Base-by-base conservation (phyloP, 2,113 vertebrate species). In the Periophthalmus modestus region DNA sequence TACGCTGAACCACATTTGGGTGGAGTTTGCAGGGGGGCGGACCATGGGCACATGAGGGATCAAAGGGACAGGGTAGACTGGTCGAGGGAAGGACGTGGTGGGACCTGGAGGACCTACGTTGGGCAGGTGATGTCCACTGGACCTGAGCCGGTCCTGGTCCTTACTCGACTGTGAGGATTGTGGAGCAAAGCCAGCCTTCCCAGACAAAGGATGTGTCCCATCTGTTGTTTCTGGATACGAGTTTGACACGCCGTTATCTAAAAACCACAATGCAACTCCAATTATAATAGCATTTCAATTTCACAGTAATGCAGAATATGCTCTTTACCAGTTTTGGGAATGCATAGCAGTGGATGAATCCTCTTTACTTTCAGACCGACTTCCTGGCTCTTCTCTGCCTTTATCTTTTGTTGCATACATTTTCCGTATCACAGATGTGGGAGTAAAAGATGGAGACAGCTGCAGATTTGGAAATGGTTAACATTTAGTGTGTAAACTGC, bases 401-500 rank as follows among this genome's bases (percentile, higher is more conserved):
- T 98, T 99, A 52, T 99, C 98, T 91, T 98, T 99, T 78, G 96
- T 98, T 81, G 98, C 98, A 0, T 98, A 99, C 98, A 99, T 99
- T 92, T 98, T 99, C 69, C 97, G 97, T 63, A 99, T 99, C 79
- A 98, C 97, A 71, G 98, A 98, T 88, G 98, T 98, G 83, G 98
- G 98, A 75, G 97, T 98, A 82, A 99, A 99, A 77, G 98, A 99
- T 73, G 97, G 96, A 58, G 97, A 99, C 66, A 98, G 89, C 97
- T 99, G 89, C 7, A 61, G 50, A 6, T n/a, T 28, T 12, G n/a
- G 23, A 52, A 71, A 12, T 34, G 15, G 24, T 1, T 18, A n/a
- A n/a, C 9, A 59, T 28, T 59, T 2, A 59, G 57, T 28, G 12
- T 15, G n/a, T 2, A 14, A 1, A n/a, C 54, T n/a, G n/a, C 52